phyloP scores from a whole-genome alignment of 2,888 invertebrate species.

The Orthosia gothica region DNA sequence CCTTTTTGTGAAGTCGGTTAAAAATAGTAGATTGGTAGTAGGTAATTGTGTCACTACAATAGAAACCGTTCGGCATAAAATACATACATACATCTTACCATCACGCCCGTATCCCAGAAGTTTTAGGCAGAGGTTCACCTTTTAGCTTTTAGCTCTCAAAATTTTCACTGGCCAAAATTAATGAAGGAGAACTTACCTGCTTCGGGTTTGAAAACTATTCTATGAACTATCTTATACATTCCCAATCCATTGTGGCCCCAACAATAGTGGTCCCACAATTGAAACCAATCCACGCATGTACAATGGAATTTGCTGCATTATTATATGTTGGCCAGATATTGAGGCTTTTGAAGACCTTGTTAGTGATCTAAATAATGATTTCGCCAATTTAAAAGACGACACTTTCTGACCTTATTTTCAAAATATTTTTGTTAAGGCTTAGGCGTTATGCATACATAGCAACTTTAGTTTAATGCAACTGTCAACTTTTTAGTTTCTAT shows the following conservation, averaged over 20 bases:
- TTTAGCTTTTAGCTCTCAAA: not conserved
- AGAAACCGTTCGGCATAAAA: not conserved
- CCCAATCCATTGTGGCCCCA: conserved; percentile 25
- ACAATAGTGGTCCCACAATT: conserved; percentile 41
- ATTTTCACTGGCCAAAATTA: conserved; percentile 13
- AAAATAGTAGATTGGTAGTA: not conserved
- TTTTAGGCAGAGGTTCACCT: no score
- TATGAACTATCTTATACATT: conserved; percentile 9
- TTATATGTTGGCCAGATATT: not conserved
- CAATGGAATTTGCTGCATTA: not conserved
- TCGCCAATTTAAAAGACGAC: not conserved
- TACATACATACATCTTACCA: no score
- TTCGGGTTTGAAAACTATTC: not conserved
- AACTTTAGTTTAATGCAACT: no score
- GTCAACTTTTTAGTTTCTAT: no score
- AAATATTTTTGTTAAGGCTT: not conserved
- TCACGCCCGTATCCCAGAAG: no score
- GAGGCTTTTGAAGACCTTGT: conserved; percentile 12
- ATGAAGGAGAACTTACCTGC: conserved; percentile 17
- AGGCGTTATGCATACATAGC: no score
- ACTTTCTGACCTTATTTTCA: conserved; percentile 1
- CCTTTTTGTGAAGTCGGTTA: no score
- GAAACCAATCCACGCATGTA: conserved; percentile 11
- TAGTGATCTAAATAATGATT: conserved; percentile 27
- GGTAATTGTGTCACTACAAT: not conserved